Evolutionary conservation across 2,113 vertebrate species (phyloP).

Genomic region (Gymnarchus niloticus): DNA sequence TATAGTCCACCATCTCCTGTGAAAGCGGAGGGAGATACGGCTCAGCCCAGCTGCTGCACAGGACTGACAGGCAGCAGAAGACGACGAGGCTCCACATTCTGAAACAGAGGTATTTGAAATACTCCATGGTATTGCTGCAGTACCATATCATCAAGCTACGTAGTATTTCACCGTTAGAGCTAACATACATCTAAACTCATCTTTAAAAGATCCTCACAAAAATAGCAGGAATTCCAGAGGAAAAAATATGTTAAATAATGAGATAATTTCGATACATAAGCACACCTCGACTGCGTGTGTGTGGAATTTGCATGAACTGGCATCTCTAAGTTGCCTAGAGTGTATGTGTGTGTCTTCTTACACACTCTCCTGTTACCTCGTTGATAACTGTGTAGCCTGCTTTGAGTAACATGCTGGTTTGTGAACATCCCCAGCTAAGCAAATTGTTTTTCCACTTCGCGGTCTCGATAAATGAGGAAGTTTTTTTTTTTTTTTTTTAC

Average conservation of each 20-base stretch:
- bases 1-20: constrained; percentile 74
- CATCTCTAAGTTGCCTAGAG: no score
- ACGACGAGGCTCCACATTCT: constrained; percentile 69
- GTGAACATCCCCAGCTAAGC: no score
- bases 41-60: constrained; percentile 54
- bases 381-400: no score
- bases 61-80: constrained; percentile 60
- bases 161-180: not conserved
- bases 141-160: not conserved
- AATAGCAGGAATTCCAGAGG: not conserved
- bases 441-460: no score
- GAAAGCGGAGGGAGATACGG: constrained; percentile 66
- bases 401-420: no score
- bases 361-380: no score
- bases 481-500: no score
- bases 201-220: not conserved
- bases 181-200: not conserved
- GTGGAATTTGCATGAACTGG: no score
- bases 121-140: constrained; percentile 8
- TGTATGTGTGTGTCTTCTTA: no score
- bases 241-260: not conserved
- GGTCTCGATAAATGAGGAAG: no score
- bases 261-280: no score
- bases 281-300: no score
- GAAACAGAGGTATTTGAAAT: not conserved